A percentile compares a stretch with the other conserved stretches of the same genome.
These are phyloP conservation scores for Botrylloides violaceus DNA, from an alignment of 23 tunicate genomes.

Conservation along the genomic window DNA sequence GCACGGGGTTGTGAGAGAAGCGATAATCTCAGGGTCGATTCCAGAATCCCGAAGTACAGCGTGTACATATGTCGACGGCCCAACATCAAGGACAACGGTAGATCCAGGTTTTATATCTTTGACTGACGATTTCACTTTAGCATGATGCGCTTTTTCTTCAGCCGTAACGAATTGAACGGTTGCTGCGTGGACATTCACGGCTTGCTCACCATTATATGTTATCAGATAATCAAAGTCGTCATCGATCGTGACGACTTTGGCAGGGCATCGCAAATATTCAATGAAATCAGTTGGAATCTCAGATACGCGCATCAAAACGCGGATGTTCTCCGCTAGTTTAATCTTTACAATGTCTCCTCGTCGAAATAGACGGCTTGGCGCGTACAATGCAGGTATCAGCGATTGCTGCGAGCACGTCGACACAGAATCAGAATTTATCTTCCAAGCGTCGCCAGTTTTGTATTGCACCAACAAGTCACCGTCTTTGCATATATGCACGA, in stretches of 20 bases:
- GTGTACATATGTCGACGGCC: conserved; percentile 7
- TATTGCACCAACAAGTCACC: not conserved
- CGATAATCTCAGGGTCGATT: not conserved
- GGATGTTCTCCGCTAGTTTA: conserved; percentile 6
- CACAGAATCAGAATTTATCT: conserved; percentile 5
- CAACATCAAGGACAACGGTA: conserved; percentile 11
- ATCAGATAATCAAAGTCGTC: conserved; percentile 13
- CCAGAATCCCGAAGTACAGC: not conserved
- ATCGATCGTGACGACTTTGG: not conserved
- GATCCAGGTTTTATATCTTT: conserved; percentile 5
- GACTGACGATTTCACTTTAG: not conserved
- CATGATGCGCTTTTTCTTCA: conserved; percentile 8
- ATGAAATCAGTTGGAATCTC: conserved; percentile 2
- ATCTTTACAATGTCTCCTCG: conserved; percentile 10
- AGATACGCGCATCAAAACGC: not conserved
- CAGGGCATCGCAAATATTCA: conserved; percentile 20
- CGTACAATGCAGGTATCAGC: too few species aligned
- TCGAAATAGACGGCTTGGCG: too few species aligned
- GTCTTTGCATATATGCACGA: conserved; percentile 2
- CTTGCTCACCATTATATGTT: not conserved
- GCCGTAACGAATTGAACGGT: not conserved
- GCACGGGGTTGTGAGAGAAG: conserved; percentile 4
- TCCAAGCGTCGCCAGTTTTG: not conserved
- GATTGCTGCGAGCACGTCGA: too few species aligned
- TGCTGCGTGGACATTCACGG: not conserved